A percentile compares a stretch with the other conserved stretches of the same genome.
Evolutionary conservation across 2,888 invertebrate genomes (phyloP).

Genomic region (Cerceris rybyensis): DNA sequence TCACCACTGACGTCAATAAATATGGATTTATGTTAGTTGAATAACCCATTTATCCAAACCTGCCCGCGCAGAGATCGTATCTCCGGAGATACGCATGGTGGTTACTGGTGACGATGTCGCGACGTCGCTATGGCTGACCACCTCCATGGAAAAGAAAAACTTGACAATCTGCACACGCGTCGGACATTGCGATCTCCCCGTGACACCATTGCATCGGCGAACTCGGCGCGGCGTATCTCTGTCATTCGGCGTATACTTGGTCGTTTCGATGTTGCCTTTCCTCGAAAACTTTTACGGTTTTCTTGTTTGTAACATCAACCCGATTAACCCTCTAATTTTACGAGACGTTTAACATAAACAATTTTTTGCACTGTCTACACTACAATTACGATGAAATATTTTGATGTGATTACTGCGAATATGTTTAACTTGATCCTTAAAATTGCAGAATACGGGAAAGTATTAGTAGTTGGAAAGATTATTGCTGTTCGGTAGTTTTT

Average conservation of each 20-base stretch:
- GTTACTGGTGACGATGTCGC: too few species aligned
- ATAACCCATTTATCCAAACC: slow-evolving; percentile 61
- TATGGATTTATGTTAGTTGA: slow-evolving; percentile 50
- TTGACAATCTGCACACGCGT: slow-evolving; percentile 34
- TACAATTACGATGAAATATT: too few species aligned
- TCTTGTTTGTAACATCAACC: neutral
- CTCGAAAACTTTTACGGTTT: slow-evolving; percentile 24
- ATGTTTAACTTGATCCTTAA: too few species aligned
- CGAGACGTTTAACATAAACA: neutral
- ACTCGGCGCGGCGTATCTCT: slow-evolving; percentile 24
- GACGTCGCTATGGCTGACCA: slow-evolving; percentile 41
- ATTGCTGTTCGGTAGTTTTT: too few species aligned
- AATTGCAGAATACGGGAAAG: too few species aligned
- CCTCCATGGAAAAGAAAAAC: slow-evolving; percentile 55
- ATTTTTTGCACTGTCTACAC: too few species aligned
- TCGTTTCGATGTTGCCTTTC: too few species aligned
- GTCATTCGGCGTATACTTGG: slow-evolving; percentile 32
- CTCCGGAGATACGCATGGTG: slow-evolving; percentile 19
- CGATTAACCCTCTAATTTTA: neutral
- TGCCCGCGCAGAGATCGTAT: slow-evolving; percentile 18
- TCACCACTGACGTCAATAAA: slow-evolving; percentile 47
- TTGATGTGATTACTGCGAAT: too few species aligned
- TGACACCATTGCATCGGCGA: slow-evolving; percentile 51
- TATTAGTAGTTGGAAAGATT: too few species aligned
- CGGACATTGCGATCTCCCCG: slow-evolving; percentile 40